Base-by-base conservation (phyloP, 2,797 vertebrate genomes). In the Momotus momota region DNA sequence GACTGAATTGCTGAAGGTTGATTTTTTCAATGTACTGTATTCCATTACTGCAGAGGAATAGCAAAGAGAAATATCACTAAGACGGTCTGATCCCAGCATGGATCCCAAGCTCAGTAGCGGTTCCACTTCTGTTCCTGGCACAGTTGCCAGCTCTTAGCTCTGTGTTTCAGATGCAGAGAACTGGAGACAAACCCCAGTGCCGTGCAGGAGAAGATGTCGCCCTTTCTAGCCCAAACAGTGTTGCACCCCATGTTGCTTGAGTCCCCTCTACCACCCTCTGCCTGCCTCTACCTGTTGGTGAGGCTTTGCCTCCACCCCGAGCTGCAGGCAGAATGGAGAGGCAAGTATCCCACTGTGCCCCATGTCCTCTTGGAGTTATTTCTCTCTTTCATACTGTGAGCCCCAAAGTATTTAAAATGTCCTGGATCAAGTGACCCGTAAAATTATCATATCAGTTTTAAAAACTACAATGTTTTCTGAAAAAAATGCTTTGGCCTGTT, bases 1-100 rank as follows among this genome's bases (percentile, higher is more conserved):
- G 89, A 52, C 57, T 41, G 29, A 71, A 64, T 61, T 92, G 74
- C 87, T 88, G 66, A 77, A 89, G 67, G 79, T 65, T 93, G 90
- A 82, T 61, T 93, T 92, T 90, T 95, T 57, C 86, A 58, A 26
- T 94, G 46, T 13, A 70, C 35, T 57, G 0, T 77, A 93, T 90
- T 73, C 71, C 48, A 31, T 85, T 82, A 49, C 48, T 66, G 35
- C 67, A 92, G 83, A 69, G 43, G 58, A 90, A 66, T 45, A 79
- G 29, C 51, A 41, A 82, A 87, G 83, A 84, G 54, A 93, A 90
- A 67, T 73, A 57, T 64, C 52, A 88, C 73, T 62, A 49, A 84
- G 72, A 21, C n/a, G 58, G 70, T 74, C n/a, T 77, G 86, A 92
- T 92, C 77, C 49, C 88, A 93, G 83, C 72, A 55, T 14, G 70